Percentiles rank a stretch among this genome's conserved stretches.
phyloP scores from a whole-genome alignment of 2,888 invertebrate genomes.

The Hylaea fasciaria region DNA sequence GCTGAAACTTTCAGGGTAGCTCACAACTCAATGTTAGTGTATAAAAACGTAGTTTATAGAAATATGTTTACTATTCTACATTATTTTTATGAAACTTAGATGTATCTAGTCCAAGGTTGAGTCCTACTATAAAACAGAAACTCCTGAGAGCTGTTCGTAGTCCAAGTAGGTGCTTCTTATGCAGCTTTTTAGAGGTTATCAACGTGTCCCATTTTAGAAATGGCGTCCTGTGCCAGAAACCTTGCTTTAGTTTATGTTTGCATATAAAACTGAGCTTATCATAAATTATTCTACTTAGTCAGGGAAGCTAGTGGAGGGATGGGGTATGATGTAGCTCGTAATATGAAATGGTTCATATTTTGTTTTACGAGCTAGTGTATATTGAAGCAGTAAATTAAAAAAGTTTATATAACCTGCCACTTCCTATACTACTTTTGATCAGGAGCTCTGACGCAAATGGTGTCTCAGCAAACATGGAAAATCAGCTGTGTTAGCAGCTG shows the following conservation, averaged over 20 bases:
- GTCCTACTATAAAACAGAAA: slow-evolving; percentile 11
- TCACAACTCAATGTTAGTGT: no score
- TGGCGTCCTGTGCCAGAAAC: slow-evolving; percentile 16
- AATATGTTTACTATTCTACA: no score
- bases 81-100: not conserved
- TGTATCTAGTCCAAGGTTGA: slow-evolving; percentile 2
- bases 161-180: slow-evolving; percentile 29
- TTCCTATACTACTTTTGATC: not conserved
- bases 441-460: no score
- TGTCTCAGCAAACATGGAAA: no score
- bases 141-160: slow-evolving; percentile 14
- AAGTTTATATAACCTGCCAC: slow-evolving; percentile 3
- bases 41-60: no score
- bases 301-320: slow-evolving; percentile 3
- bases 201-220: slow-evolving; percentile 17
- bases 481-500: no score
- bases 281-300: slow-evolving; percentile 18
- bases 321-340: slow-evolving; percentile 18
- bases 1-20: no score
- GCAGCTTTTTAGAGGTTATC: slow-evolving; percentile 20
- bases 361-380: slow-evolving; percentile 19
- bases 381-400: slow-evolving; percentile 12
- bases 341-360: slow-evolving; percentile 20
- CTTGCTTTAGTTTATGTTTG: slow-evolving; percentile 29
- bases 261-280: slow-evolving; percentile 30